A percentile compares a stretch with the other conserved stretches of the same genome.
Evolutionary conservation across 1,140 invertebrate species (phyloP).

Genomic region (Prorops nasuta): DNA sequence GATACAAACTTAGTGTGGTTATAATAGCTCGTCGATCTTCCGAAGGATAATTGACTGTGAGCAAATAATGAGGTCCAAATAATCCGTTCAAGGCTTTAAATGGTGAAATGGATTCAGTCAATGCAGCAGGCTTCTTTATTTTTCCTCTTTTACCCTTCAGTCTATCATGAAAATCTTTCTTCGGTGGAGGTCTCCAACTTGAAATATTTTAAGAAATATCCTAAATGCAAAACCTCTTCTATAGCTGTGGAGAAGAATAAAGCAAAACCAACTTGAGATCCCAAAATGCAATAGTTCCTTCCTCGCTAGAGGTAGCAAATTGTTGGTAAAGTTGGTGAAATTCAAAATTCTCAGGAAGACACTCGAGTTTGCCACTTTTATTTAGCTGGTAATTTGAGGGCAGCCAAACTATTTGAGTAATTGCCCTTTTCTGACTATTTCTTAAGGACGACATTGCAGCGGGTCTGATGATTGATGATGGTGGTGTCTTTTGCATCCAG

Average conservation of each 20-base stretch:
- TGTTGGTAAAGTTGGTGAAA: slow-evolving; percentile 56
- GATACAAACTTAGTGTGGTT: slow-evolving; percentile 32
- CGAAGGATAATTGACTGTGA: slow-evolving; percentile 29
- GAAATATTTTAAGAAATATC: too few species aligned
- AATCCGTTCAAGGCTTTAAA: slow-evolving; percentile 60
- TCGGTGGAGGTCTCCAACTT: slow-evolving; percentile 8
- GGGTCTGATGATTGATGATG: slow-evolving; percentile 58
- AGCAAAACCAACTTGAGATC: slow-evolving; percentile 60
- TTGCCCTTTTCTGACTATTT: slow-evolving; percentile 62
- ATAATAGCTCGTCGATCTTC: slow-evolving; percentile 26
- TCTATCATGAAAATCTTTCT: slow-evolving; percentile 30
- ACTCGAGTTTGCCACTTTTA: slow-evolving; percentile 60
- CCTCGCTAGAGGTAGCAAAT: slow-evolving; percentile 65
- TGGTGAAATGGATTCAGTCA: slow-evolving; percentile 60
- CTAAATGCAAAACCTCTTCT: too few species aligned
- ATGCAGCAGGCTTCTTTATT: slow-evolving; percentile 51
- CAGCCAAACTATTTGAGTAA: slow-evolving; percentile 69
- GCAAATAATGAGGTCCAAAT: slow-evolving; percentile 61
- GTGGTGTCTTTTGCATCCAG: slow-evolving; percentile 66
- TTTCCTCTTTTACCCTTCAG: slow-evolving; percentile 3
- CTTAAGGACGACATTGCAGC: slow-evolving; percentile 63
- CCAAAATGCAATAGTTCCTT: slow-evolving; percentile 71
- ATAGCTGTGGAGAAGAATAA: too few species aligned
- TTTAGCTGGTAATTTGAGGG: slow-evolving; percentile 61
- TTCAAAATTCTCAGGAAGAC: slow-evolving; percentile 35